Evolutionary conservation across 2,797 vertebrate species (phyloP), one percentile per base, ranked within the genome.

Genomic region (Lindbergichthys nudifrons): DNA sequence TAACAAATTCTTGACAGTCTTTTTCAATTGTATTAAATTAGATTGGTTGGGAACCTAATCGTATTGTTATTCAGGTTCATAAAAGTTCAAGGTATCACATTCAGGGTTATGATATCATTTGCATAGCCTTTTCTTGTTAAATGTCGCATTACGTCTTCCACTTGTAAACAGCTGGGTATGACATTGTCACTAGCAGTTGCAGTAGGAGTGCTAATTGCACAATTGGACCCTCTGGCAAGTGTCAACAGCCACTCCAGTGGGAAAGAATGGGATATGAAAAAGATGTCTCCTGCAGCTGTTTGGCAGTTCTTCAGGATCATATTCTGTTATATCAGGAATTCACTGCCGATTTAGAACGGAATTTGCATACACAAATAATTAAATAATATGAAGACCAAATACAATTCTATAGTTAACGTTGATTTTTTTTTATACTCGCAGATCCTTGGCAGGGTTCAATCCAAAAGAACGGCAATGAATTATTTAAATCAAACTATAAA

Each of bases 201-300:
- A 77, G 65, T 52, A 12, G 26, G 42, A 82, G 77, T 74, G 69
- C 68, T 87, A 88, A 84, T 90, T 89, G 82, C 74, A 81, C 71
- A 74, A 53, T 72, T 67, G 56, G 72, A 72, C 71, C 89, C 83
- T 81, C 73, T 77, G 81, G 90, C 83, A 87, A 85, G 82, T 88
- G 87, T 92, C 89, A 88, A 70, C 75, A 81, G 72, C 73, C 71
- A 77, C 77, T 85, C 67, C 48, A 67, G 61, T 48, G 26, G 68
- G 75, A 82, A 61, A 9, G 45, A 23, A 23, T 53, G 51, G 50
- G 42, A 70, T 67, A 82, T 58, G 32, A 63, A 57, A 77, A 70
- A 36, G 23, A 76, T 70, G 63, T 66, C 70, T 84, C 87, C 82
- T 79, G 56, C 81, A 85, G 87, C 84, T 73, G 54, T 86, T 83